Evolutionary conservation across 1,140 invertebrate genomes (phyloP).

Genomic region (Pomacea maculata): DNA sequence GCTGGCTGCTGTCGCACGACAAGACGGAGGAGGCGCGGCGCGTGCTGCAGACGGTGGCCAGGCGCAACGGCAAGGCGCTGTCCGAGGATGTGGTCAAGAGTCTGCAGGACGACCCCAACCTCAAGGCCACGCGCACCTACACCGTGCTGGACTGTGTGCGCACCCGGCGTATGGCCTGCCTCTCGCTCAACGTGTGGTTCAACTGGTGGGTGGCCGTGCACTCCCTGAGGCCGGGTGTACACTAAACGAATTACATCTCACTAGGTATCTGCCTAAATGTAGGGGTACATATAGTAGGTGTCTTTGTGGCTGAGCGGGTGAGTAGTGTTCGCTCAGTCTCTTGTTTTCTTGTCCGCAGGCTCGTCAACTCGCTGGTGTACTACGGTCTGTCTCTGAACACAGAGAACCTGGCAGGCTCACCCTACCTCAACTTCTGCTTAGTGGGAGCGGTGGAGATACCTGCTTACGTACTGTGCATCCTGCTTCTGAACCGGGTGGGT

Average conservation of each 20-base stretch:
- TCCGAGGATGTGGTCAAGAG: constrained; percentile 27
- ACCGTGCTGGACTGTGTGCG: constrained; percentile 39
- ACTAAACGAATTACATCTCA: too few species aligned
- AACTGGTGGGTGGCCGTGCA: constrained; percentile 41
- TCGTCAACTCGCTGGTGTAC: constrained; percentile 81
- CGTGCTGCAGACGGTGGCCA: constrained; percentile 45
- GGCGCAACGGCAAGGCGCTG: constrained; percentile 40
- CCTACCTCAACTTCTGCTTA: constrained; percentile 80
- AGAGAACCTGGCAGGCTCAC: constrained; percentile 78
- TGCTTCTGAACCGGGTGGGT: constrained; percentile 50
- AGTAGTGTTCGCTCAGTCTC: too few species aligned
- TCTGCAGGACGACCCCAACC: constrained; percentile 22
- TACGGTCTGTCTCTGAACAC: constrained; percentile 85
- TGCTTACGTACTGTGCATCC: constrained; percentile 72
- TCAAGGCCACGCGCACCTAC: constrained; percentile 26
- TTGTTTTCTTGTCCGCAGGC: constrained; percentile 69
- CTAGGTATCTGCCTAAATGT: neutral
- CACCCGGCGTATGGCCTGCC: constrained; percentile 31
- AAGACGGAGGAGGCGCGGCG: constrained; percentile 41
- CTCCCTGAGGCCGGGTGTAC: too few species aligned
- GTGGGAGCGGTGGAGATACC: constrained; percentile 81
- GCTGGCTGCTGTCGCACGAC: constrained; percentile 52
- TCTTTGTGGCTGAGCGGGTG: neutral
- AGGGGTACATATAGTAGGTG: neutral
- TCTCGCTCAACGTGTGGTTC: constrained; percentile 53